Base-by-base conservation (phyloP, 23 tunicate genomes). In the Clavelina lepadiformis region DNA sequence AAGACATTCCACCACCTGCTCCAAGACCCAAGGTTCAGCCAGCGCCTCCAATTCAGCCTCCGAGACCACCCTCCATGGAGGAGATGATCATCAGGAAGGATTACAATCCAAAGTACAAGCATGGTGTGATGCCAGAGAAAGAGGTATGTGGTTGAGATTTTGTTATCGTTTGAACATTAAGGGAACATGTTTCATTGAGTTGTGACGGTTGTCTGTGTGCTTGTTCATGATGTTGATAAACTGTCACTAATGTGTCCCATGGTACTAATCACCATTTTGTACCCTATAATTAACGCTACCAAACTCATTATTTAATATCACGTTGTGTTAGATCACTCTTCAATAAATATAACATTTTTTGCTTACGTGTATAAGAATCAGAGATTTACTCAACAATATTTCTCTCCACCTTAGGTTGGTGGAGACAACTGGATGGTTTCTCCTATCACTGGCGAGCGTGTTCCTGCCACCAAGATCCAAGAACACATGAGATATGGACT, bases 401-500 rank as follows among this genome's bases (percentile, higher is more conserved):
- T n/a, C n/a, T n/a, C n/a, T n/a, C n/a, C n/a, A n/a, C n/a, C n/a
- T 46, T 23, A 66, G 72, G 57, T 25, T 45, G 3, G 56, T 5
- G 68, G 65, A 22, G 92, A 67, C 52, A 78, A 72, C 33, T 82
- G 46, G 71, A 73, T 83, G 74, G 81, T 91, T 13, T 91, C 98
- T 8, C 98, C 98, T 28, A 73, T 91, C 65, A 91, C 98, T 27
- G 88, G 87, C 27, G 92, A 91, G 81, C 52, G 73, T 1, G 51
- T 91, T 1, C 86, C 85, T 3, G 98, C 98, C 31, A 56, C 67
- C 28, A 77, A 83, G 46, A 54, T 91, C 52, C 81, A 82, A 68
- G 92, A 91, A 81, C 98, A 91, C 64, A 83, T 91, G 92, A 71
- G 92, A 33, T 82, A 71, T 49, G 92, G 86, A 25, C 56, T 91